Base-by-base conservation (phyloP, 2,113 vertebrate genomes). In the Paraplagusia blochii region DNA sequence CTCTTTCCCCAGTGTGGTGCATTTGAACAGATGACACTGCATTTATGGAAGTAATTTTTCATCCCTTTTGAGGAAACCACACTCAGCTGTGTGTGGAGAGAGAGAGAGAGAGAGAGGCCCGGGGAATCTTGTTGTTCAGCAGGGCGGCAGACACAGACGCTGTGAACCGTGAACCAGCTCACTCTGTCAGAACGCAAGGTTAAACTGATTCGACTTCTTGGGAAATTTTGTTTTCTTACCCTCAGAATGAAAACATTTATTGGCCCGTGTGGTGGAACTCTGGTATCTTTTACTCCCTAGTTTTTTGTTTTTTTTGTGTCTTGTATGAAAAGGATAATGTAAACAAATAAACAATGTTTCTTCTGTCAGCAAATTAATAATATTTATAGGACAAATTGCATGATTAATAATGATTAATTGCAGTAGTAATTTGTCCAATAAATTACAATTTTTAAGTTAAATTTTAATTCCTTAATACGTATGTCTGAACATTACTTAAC, bases 51-150 rank as follows among this genome's bases (percentile, higher is more conserved):
- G 58, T 71, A 18, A 70, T 77, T 71, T 75, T 62, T 72, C 54
- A 65, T 81, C 44, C 58, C 52, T 65, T 82, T 80, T 76, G 46
- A 66, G 66, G 64, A 72, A 72, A 67, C 51, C 22, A 47, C 15
- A 1, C 51, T 66, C 16, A 58, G 49, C 38, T 77, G 44, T 42
- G 54, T 58, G 43, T 9, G 19, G 47, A 33, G 56, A 43, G n/a
- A n/a, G n/a, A n/a, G n/a, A n/a, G n/a, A n/a, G n/a, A n/a, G n/a
- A n/a, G n/a, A n/a, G n/a, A n/a, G 44, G 69, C 67, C 48, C 48
- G 19, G 58, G 58, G 38, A 43, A 22, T 61, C 71, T 47, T 42
- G 11, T 0, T 63, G 43, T 77, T 65, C 63, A 72, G 53, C 50
- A 19, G 1, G 67, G 55, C 45, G 53, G 76, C 76, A 78, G 62